Evolutionary conservation across 2,888 invertebrate genomes (phyloP).

Genomic region (Rhingia campestris): DNA sequence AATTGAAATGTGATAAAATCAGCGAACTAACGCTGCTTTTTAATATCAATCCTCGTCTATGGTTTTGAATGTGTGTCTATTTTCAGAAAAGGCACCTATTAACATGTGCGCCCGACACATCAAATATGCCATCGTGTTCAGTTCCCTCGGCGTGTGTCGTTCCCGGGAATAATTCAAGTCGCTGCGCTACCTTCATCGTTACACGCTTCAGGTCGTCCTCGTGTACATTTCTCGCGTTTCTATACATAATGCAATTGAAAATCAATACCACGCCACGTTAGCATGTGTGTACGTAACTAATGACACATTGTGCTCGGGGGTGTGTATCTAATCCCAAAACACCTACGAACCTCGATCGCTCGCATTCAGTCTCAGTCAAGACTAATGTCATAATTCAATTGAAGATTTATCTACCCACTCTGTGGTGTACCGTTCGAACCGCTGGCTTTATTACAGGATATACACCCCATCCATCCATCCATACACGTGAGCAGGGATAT

Average conservation of each 20-base stretch:
- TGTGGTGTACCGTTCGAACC: slow-evolving; percentile 39
- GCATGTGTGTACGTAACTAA: slow-evolving; percentile 53
- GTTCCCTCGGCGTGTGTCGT: slow-evolving; percentile 39
- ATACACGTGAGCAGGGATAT: slow-evolving; percentile 12
- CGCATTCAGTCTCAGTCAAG: slow-evolving; percentile 68
- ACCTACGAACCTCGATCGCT: slow-evolving; percentile 66
- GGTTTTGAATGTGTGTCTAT: slow-evolving; percentile 4
- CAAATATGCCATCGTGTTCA: slow-evolving; percentile 32
- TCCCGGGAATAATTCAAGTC: slow-evolving; percentile 34
- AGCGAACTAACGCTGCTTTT: slow-evolving; percentile 50
- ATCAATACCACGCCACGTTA: slow-evolving; percentile 55
- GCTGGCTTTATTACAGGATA: slow-evolving; percentile 54
- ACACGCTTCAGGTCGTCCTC: slow-evolving; percentile 34
- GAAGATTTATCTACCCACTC: slow-evolving; percentile 62
- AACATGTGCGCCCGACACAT: slow-evolving; percentile 44
- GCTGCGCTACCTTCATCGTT: slow-evolving; percentile 19
- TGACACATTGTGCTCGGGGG: slow-evolving; percentile 65
- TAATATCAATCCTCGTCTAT: background rate
- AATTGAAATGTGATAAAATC: slow-evolving; percentile 71
- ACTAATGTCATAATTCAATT: slow-evolving; percentile 72
- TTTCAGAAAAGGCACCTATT: slow-evolving; percentile 27
- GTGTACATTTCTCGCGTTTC: slow-evolving; percentile 62
- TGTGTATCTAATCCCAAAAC: slow-evolving; percentile 65
- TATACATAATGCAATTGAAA: slow-evolving; percentile 59
- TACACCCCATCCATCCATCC: slow-evolving; percentile 21